A percentile compares a stretch with the other conserved stretches of the same genome.
Conservation (phyloP, 2,113 vertebrate species). For the Pluvialis apricaria region DNA sequence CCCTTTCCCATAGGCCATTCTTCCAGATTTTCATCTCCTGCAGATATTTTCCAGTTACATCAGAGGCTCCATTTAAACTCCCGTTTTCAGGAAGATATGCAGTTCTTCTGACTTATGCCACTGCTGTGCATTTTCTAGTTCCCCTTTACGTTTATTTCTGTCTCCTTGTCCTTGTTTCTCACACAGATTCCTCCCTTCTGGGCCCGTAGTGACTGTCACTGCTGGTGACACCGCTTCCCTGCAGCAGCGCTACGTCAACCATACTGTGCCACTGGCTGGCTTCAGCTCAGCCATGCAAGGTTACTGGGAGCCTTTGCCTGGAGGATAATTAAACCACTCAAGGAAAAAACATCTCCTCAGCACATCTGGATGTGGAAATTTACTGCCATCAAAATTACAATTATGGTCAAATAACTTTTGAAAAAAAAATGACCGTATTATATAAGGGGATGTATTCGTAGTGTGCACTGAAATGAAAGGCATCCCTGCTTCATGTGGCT, state of each 20-base stretch:
- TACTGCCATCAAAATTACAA: constrained; percentile 15
- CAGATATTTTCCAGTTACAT: background rate
- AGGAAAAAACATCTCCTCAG: constrained; percentile 9
- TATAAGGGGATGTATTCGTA: background rate
- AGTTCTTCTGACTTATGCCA: background rate
- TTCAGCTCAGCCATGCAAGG: constrained; percentile 2
- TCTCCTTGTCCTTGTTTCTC: background rate
- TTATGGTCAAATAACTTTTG: background rate
- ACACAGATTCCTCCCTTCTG: background rate
- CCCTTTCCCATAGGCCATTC: background rate
- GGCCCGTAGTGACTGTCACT: background rate
- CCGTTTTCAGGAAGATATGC: background rate
- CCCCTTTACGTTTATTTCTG: background rate
- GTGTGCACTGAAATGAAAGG: background rate
- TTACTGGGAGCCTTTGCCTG: background rate
- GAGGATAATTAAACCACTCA: constrained; percentile 4
- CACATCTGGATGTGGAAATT: constrained; percentile 24
- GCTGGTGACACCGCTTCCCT: background rate
- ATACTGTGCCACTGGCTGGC: background rate
- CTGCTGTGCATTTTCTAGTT: background rate
- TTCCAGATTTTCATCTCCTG: background rate
- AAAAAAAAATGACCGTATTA: background rate
- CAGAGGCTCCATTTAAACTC: background rate
- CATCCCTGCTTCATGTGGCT: background rate
- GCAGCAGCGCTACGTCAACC: background rate